phyloP scores from a whole-genome alignment of 1,140 invertebrate species.

The Ericerus pela region DNA sequence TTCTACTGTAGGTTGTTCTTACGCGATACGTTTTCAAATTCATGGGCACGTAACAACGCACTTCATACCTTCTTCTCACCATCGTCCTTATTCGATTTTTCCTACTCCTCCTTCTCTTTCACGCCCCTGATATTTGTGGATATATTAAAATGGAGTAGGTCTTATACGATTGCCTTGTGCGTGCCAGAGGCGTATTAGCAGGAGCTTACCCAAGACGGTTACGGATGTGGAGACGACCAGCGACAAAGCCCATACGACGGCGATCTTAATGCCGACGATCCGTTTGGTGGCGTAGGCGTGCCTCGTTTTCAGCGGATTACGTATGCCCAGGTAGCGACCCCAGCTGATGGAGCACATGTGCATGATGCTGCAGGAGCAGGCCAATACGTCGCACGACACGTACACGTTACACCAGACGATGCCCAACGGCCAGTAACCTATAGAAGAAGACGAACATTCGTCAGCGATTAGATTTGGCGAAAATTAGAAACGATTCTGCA shows the following conservation, averaged over 20 bases:
- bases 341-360: conserved; percentile 95
- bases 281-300: conserved; percentile 54
- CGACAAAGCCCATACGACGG: conserved; percentile 67
- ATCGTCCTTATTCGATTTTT: too few relatives aligned
- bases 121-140: too few relatives aligned
- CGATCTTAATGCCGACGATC: conserved; percentile 64
- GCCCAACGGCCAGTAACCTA: conserved; percentile 83
- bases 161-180: too few relatives aligned
- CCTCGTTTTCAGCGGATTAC: conserved; percentile 70
- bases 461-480: not conserved
- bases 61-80: too few relatives aligned
- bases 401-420: conserved; percentile 81
- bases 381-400: conserved; percentile 85
- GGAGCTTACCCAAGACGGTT: conserved; percentile 63
- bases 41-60: too few relatives aligned
- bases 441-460: conserved; percentile 27
- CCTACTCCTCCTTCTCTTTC: too few relatives aligned
- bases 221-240: conserved; percentile 77
- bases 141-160: too few relatives aligned
- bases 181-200: not conserved
- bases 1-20: too few relatives aligned
- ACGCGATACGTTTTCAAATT: too few relatives aligned
- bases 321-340: conserved; percentile 79
- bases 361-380: conserved; percentile 86
- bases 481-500: not conserved